Evolutionary conservation across 2,113 vertebrate genomes (phyloP).

Genomic region (Anolis sagrei): DNA sequence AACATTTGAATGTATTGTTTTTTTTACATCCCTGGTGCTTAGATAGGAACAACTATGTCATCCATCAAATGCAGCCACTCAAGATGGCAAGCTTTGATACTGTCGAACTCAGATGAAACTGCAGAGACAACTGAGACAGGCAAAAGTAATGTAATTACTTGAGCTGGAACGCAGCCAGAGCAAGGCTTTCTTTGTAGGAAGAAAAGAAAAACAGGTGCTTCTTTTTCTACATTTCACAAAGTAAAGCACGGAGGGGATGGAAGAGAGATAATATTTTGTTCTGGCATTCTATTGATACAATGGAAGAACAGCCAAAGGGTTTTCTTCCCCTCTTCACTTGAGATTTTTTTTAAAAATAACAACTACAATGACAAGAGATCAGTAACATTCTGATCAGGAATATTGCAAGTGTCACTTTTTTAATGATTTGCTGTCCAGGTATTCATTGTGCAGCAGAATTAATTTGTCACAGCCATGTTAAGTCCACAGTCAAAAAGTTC

Average conservation of each 20-base stretch:
- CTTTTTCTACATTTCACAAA: neutral
- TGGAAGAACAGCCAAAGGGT: neutral
- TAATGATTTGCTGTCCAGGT: neutral
- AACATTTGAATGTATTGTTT: too few relatives aligned
- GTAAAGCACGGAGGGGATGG: neutral
- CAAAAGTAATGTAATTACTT: constrained; percentile 38
- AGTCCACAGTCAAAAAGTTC: neutral
- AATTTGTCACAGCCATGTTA: neutral
- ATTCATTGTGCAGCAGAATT: constrained; percentile 8
- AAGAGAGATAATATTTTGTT: constrained; percentile 5
- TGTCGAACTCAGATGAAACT: constrained; percentile 40
- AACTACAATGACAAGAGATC: neutral
- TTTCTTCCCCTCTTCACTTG: neutral
- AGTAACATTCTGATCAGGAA: constrained; percentile 27
- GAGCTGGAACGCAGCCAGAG: constrained; percentile 21
- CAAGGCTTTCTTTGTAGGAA: constrained; percentile 16
- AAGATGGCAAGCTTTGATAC: constrained; percentile 5
- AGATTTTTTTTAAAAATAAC: neutral
- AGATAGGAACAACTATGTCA: neutral
- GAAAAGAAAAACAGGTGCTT: constrained; percentile 26
- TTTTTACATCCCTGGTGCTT: too few relatives aligned
- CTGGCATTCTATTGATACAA: neutral
- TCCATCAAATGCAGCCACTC: neutral
- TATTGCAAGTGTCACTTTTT: neutral
- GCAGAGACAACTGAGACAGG: constrained; percentile 30